Conservation (phyloP, 2,888 invertebrate genomes). For the Blastobasis lacticolella region DNA sequence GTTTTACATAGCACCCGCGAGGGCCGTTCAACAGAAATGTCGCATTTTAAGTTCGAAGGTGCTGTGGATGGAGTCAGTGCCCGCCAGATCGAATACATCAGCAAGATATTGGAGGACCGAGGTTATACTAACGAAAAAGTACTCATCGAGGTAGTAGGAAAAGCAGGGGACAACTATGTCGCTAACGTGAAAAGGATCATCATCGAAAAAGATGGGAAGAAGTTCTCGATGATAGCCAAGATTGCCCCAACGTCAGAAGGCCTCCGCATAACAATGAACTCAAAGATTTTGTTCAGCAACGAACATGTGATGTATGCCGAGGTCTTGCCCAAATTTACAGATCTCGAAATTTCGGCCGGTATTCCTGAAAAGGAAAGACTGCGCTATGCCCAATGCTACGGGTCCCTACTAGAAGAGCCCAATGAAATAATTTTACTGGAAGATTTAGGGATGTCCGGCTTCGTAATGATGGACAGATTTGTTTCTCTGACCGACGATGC, state of each 20-base stretch:
- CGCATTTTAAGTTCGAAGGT: conserved; percentile 24
- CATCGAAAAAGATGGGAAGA: conserved; percentile 20
- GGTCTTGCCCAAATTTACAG: conserved; percentile 24
- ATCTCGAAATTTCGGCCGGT: conserved; percentile 19
- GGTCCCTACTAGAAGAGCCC: conserved; percentile 18
- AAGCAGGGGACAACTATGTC: conserved; percentile 29
- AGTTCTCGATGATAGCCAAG: conserved; percentile 26
- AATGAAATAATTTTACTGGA: conserved; percentile 35
- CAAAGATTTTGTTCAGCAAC: conserved; percentile 20
- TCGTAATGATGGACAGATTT: conserved; percentile 25
- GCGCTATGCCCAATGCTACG: conserved; percentile 27
- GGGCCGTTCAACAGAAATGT: conserved; percentile 6
- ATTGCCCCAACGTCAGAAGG: conserved; percentile 20
- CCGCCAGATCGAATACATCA: conserved; percentile 28
- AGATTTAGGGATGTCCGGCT: conserved; percentile 24
- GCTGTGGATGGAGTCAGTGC: conserved; percentile 20
- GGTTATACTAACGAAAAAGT: conserved; percentile 25
- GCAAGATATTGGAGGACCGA: conserved; percentile 23
- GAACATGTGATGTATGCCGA: conserved; percentile 28
- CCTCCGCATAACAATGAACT: conserved; percentile 11
- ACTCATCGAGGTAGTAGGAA: conserved; percentile 22
- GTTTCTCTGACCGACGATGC: background rate
- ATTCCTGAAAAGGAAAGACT: conserved; percentile 22
- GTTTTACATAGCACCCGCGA: too few relatives aligned
- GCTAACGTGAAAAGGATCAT: conserved; percentile 24